These are phyloP conservation scores for Nymphalis io DNA, from an alignment of 1,140 invertebrate species.

Conservation along the genomic window DNA sequence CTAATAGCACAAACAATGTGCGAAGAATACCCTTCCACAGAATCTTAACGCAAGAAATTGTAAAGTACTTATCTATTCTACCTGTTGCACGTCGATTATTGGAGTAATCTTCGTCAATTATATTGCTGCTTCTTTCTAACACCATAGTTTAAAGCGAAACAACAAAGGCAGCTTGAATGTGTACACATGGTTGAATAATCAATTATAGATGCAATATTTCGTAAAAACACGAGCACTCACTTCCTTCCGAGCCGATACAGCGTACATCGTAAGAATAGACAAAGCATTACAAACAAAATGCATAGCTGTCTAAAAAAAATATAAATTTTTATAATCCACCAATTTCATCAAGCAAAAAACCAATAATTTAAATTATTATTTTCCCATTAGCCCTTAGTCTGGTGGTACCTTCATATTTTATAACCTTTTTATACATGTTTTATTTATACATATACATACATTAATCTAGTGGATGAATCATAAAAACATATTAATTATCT, in stretches of 20 bases:
- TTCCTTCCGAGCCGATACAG: conserved; percentile 34
- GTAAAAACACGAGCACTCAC: conserved; percentile 25
- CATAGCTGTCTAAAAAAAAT: too few species aligned
- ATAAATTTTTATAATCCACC: too few species aligned
- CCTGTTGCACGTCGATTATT: conserved; percentile 16
- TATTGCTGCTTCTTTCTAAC: conserved; percentile 10
- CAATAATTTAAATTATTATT: too few species aligned
- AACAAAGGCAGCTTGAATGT: background rate
- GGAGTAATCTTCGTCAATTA: conserved; percentile 17
- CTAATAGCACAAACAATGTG: conserved; percentile 27
- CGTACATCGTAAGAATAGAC: conserved; percentile 21
- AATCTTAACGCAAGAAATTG: conserved; percentile 24
- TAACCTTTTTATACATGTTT: too few species aligned
- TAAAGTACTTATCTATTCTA: conserved; percentile 15
- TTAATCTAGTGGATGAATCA: too few species aligned
- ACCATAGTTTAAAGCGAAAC: conserved; percentile 13
- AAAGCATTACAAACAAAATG: too few species aligned
- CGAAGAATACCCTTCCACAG: conserved; percentile 24
- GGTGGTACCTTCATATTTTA: too few species aligned
- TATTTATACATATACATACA: too few species aligned
- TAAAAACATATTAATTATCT: too few species aligned
- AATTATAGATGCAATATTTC: conserved; percentile 33
- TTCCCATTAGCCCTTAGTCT: too few species aligned
- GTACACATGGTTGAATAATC: conserved; percentile 34
- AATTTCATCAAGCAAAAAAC: too few species aligned